Conservation (phyloP, 53 echinoderm and acorn worm genomes). For the Arbacia lixula region DNA sequence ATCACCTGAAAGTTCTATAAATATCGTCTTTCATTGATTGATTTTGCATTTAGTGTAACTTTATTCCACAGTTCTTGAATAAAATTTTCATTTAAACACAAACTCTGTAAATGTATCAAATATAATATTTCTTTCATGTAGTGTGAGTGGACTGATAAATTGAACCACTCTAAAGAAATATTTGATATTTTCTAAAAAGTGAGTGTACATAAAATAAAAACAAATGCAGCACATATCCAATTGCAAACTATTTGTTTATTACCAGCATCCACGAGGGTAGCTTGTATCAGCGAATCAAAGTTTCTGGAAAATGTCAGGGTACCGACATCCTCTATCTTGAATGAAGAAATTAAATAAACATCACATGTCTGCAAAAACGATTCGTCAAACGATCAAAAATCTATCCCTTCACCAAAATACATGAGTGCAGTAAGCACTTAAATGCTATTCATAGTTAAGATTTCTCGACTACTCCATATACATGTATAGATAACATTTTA, state of each 20-base stretch:
- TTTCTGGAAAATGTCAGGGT: slow-evolving; percentile 11
- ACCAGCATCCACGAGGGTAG: slow-evolving; percentile 22
- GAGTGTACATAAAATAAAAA: background rate
- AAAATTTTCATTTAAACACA: too few relatives aligned
- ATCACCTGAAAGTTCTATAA: too few relatives aligned
- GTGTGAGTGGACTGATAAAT: background rate
- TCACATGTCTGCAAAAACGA: background rate
- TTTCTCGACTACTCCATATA: slow-evolving; percentile 1
- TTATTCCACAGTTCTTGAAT: too few relatives aligned
- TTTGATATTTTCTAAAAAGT: too few relatives aligned
- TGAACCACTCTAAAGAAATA: background rate
- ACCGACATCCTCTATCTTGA: too few relatives aligned
- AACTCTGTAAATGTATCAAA: too few relatives aligned
- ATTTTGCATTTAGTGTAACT: too few relatives aligned
- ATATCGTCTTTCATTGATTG: too few relatives aligned
- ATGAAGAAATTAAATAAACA: background rate
- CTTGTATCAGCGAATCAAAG: background rate
- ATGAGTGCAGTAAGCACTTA: slow-evolving; percentile 2
- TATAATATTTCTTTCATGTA: too few relatives aligned
- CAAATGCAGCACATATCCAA: background rate
- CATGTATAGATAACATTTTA: background rate
- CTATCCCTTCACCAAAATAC: background rate
- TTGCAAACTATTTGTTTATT: slow-evolving; percentile 57
- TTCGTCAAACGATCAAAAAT: background rate
- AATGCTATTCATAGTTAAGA: slow-evolving; percentile 14